Base-by-base conservation (phyloP, 2,113 vertebrate genomes). In the Callocephalon fimbriatum region DNA sequence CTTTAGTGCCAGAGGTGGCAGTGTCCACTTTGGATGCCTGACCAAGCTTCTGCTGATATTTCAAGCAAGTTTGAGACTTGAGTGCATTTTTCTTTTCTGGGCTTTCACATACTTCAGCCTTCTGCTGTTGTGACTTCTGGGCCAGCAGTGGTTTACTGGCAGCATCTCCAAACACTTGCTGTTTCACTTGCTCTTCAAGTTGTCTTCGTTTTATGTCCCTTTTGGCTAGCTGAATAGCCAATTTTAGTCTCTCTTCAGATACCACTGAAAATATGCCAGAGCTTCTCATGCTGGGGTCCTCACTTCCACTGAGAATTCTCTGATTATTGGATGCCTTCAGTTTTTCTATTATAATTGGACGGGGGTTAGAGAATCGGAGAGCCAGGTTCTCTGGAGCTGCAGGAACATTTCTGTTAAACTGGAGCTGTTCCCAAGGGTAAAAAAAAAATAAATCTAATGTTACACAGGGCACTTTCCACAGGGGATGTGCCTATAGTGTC, bases 291-390 rank as follows among this genome's bases (percentile, higher is more conserved):
- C 94, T 98, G 50, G 92, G 63, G n/a, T 80, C 85, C 9, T 96
- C 86, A 53, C 96, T 97, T 40, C 54, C 79, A 86, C 71, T 29
- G 8, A 15, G 31, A 40, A 63, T 74, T 51, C 74, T 85, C 67
- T 9, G 78, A 45, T 42, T 68, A 83, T 18, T 71, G 26, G 93
- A 86, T 6, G 76, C 63, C 42, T 96, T 96, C 92, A 99, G 96
- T 92, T 99, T 99, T 96, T 99, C 99, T 50, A 99, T 99, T 95
- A 98, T 75, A 90, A 99, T 99, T 70, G 99, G 99, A 38, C 74
- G 87, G 10, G 99, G 99, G 25, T 89, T 97, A 77, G 93, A 94
- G 20, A 98, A 98, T 23, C 79, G 97, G 81, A 98, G 90, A 59
- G 98, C 98, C 90, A 99, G 97, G 96, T 99, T 99, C 51, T 95